Conservation (phyloP, 35 echinoderm and acorn worm genomes). For the Acanthaster planci region DNA sequence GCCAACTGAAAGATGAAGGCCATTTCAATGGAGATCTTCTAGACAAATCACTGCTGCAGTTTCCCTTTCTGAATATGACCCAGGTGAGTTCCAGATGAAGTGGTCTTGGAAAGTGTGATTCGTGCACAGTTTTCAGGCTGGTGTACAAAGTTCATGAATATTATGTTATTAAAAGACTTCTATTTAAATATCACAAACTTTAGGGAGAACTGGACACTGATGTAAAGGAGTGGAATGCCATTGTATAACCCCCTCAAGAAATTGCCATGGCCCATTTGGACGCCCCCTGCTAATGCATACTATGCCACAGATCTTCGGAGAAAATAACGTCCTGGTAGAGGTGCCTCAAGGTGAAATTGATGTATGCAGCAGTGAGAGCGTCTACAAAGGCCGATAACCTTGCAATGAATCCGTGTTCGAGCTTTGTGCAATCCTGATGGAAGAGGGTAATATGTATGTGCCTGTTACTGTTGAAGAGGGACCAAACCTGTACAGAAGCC, state of each 20-base stretch:
- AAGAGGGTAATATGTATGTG: conserved; percentile 34
- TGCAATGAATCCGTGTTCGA: conserved; percentile 51
- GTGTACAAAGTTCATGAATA: too few relatives aligned
- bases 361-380: too few relatives aligned
- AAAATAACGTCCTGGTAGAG: not conserved
- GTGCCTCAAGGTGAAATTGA: too few relatives aligned
- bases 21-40: conserved; percentile 53
- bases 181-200: too few relatives aligned
- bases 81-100: too few relatives aligned
- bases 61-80: conserved; percentile 63
- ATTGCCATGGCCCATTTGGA: too few relatives aligned
- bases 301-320: conserved; percentile 30
- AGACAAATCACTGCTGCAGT: conserved; percentile 58
- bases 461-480: not conserved
- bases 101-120: too few relatives aligned
- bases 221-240: conserved; percentile 56
- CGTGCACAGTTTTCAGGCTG: too few relatives aligned
- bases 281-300: too few relatives aligned
- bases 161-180: too few relatives aligned
- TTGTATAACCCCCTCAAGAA: conserved; percentile 41
- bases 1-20: conserved; percentile 52
- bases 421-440: too few relatives aligned
- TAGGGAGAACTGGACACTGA: too few relatives aligned
- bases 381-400: conserved; percentile 5
- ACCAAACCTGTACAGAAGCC: not conserved